Conservation (phyloP, 1,140 invertebrate genomes). For the Drosophila virilis region DNA sequence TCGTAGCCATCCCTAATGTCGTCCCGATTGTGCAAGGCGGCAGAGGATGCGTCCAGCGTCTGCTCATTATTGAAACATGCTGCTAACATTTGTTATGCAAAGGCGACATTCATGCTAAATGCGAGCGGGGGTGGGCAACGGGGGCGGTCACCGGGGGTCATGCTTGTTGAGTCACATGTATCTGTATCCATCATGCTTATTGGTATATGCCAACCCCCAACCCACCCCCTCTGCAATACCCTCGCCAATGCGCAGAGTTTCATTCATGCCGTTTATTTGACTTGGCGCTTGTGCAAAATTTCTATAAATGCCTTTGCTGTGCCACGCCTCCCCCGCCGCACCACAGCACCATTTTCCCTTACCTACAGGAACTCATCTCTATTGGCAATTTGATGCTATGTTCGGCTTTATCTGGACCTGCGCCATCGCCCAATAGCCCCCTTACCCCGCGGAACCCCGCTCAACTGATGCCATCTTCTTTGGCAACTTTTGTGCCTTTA, state of each 20-base stretch:
- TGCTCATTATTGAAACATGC: slow-evolving; percentile 79
- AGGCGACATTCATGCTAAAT: slow-evolving; percentile 75
- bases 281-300: slow-evolving; percentile 49
- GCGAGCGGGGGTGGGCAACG: neutral
- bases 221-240: neutral
- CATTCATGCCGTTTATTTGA: slow-evolving; percentile 42
- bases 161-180: slow-evolving; percentile 9
- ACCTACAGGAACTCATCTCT: slow-evolving; percentile 2
- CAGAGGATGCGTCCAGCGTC: neutral
- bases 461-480: slow-evolving; percentile 23
- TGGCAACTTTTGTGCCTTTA: slow-evolving; percentile 58
- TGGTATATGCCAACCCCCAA: slow-evolving; percentile 13
- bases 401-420: slow-evolving; percentile 45
- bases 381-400: slow-evolving; percentile 49
- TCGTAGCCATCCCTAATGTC: neutral
- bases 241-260: neutral
- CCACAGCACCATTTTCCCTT: neutral
- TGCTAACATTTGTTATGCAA: slow-evolving; percentile 80
- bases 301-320: slow-evolving; percentile 65
- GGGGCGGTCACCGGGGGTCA: neutral
- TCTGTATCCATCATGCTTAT: slow-evolving; percentile 68
- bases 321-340: neutral
- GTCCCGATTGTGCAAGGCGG: neutral
- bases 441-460: neutral
- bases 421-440: neutral